Evolutionary conservation across 2,797 vertebrate genomes (phyloP).

Genomic region (Phoxinus dragarum): DNA sequence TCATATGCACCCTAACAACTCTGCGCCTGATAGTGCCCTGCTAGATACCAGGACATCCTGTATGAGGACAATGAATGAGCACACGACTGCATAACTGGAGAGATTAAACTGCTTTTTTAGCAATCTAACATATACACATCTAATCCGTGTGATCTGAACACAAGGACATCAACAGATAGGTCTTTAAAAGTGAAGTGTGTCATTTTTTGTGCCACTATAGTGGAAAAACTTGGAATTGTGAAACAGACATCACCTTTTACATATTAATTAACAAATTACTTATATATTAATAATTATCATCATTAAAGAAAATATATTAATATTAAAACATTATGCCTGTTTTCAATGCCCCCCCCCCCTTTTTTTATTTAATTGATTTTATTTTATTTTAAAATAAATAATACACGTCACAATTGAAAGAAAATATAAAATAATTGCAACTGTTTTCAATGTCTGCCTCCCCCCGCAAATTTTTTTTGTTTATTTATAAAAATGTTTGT

Average conservation of each 20-base stretch:
- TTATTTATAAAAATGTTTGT: too few species aligned
- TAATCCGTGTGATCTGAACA: conserved; percentile 14
- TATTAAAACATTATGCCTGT: too few species aligned
- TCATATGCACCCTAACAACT: conserved; percentile 52
- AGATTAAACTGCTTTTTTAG: conserved; percentile 30
- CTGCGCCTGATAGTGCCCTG: conserved; percentile 51
- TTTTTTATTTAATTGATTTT: too few species aligned
- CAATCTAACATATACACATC: conserved; percentile 5
- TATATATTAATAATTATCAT: neutral
- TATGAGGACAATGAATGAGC: conserved; percentile 63
- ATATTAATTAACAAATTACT: neutral
- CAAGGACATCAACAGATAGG: neutral
- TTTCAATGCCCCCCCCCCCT: neutral
- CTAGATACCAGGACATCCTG: conserved; percentile 82
- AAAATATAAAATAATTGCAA: too few species aligned
- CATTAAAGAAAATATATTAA: too few species aligned
- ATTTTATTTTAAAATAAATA: too few species aligned
- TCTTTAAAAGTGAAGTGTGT: neutral
- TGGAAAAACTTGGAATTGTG: neutral
- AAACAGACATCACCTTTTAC: too few species aligned
- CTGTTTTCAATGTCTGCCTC: too few species aligned
- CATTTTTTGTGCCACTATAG: neutral
- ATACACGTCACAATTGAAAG: too few species aligned
- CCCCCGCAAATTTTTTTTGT: too few species aligned
- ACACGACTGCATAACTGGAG: conserved; percentile 51